A percentile compares a stretch with the other conserved stretches of the same genome.
These are phyloP conservation scores for Heloderma charlesbogerti DNA, from an alignment of 2,113 vertebrate genomes.

Conservation along the genomic window DNA sequence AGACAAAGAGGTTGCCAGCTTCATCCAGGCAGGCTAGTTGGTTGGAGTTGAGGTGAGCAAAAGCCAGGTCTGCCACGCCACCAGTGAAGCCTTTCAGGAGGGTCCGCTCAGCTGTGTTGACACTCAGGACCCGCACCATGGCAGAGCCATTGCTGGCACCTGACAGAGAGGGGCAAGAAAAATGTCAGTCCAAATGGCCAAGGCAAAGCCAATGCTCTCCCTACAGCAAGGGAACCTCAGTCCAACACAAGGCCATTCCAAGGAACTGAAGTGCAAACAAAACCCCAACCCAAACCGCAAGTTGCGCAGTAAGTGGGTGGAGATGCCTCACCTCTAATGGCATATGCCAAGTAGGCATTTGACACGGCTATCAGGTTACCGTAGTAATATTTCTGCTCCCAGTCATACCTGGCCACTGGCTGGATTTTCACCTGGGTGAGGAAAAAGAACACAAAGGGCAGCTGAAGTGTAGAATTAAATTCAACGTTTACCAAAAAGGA, in stretches of 20 bases:
- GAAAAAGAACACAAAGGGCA: slow-evolving; percentile 36
- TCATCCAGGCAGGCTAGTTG: slow-evolving; percentile 95
- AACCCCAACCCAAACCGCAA: not conserved
- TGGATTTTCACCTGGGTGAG: slow-evolving; percentile 95
- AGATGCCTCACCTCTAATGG: slow-evolving; percentile 89
- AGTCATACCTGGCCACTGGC: slow-evolving; percentile 97
- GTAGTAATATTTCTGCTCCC: slow-evolving; percentile 98
- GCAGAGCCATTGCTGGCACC: slow-evolving; percentile 91
- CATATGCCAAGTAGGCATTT: slow-evolving; percentile 95
- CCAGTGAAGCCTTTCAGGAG: slow-evolving; percentile 95
- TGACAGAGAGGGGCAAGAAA: slow-evolving; percentile 55
- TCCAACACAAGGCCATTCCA: not conserved
- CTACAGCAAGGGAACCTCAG: too few species aligned
- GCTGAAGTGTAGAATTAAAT: not conserved
- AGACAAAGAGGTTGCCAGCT: slow-evolving; percentile 94
- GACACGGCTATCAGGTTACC: slow-evolving; percentile 97
- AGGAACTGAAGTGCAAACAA: rapidly evolving
- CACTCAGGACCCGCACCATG: slow-evolving; percentile 93
- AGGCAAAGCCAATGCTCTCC: too few species aligned
- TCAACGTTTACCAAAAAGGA: not conserved
- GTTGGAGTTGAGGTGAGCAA: slow-evolving; percentile 95
- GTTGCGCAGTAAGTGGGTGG: not conserved
- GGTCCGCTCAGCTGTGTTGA: slow-evolving; percentile 88
- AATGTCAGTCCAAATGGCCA: not conserved
- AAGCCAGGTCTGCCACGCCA: slow-evolving; percentile 93